These are phyloP conservation scores for Tetragonula carbonaria DNA, from an alignment of 2,888 invertebrate species.

Conservation along the genomic window DNA sequence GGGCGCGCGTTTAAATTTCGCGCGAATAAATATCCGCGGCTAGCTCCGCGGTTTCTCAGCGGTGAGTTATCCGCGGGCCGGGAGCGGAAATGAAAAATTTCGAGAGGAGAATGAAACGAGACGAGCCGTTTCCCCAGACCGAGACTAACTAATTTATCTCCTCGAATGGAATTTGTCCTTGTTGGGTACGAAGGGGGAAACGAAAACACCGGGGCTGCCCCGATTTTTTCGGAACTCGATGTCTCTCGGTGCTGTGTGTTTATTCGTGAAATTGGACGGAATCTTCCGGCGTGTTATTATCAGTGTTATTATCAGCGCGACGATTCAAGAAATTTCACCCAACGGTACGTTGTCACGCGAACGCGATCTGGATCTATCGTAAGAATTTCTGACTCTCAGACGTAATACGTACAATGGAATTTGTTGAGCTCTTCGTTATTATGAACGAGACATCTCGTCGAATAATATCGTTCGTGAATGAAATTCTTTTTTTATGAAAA, in stretches of 20 bases:
- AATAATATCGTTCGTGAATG: too few species aligned
- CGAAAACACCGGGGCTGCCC: constrained; percentile 12
- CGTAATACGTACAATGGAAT: background rate
- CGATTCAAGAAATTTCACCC: background rate
- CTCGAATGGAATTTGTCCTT: constrained; percentile 28
- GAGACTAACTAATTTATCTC: constrained; percentile 40
- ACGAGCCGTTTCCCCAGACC: background rate
- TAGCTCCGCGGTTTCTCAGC: background rate
- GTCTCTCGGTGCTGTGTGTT: constrained; percentile 9
- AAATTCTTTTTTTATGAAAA: too few species aligned
- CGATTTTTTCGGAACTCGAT: constrained; percentile 9
- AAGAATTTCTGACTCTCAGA: background rate
- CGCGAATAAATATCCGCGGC: background rate
- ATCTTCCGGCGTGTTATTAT: constrained; percentile 7
- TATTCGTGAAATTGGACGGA: constrained; percentile 15
- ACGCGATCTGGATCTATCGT: background rate
- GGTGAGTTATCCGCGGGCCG: background rate
- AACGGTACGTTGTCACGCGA: background rate
- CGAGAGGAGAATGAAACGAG: background rate
- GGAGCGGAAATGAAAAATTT: constrained; percentile 1
- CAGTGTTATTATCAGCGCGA: background rate
- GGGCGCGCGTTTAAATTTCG: background rate
- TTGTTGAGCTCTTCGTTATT: background rate
- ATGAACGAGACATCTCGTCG: too few species aligned
- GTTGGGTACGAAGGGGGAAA: background rate